Evolutionary conservation across 2,797 vertebrate genomes (phyloP).

Genomic region (Microctenopoma steveboyesi): DNA sequence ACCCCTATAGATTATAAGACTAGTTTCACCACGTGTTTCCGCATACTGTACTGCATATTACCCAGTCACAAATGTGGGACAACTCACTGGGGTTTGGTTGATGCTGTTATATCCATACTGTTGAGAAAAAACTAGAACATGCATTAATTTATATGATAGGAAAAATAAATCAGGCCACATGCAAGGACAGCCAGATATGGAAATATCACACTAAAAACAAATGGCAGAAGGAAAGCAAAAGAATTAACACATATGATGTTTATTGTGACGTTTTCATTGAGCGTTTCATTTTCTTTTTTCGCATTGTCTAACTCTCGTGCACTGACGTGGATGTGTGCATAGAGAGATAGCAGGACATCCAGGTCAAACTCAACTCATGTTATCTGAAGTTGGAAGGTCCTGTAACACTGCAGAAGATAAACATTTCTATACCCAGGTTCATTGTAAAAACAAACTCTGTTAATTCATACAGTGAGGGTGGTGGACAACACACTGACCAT

Average conservation of each 20-base stretch:
- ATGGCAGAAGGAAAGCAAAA: not conserved
- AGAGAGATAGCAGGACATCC: not conserved
- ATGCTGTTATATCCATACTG: slow-evolving; percentile 5
- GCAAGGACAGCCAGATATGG: not conserved
- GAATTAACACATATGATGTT: not conserved
- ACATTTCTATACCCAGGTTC: no score
- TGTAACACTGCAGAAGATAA: not conserved
- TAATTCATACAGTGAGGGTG: slow-evolving; percentile 84
- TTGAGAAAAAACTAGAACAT: not conserved
- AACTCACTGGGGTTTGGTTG: not conserved
- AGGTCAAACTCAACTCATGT: not conserved
- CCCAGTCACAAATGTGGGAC: slow-evolving; percentile 24
- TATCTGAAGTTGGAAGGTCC: not conserved
- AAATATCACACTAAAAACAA: not conserved
- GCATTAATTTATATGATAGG: slow-evolving; percentile 19
- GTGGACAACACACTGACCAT: slow-evolving; percentile 92
- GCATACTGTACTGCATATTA: slow-evolving; percentile 1
- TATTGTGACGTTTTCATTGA: not conserved
- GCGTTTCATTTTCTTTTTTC: no score
- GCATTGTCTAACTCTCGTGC: no score
- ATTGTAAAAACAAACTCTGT: not conserved
- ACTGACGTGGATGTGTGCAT: no score
- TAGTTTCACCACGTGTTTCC: not conserved
- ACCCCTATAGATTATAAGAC: not conserved
- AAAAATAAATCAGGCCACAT: slow-evolving; percentile 21